Evolutionary conservation across 2,113 vertebrate genomes (phyloP).

Genomic region (Brachionichthys hirsutus): DNA sequence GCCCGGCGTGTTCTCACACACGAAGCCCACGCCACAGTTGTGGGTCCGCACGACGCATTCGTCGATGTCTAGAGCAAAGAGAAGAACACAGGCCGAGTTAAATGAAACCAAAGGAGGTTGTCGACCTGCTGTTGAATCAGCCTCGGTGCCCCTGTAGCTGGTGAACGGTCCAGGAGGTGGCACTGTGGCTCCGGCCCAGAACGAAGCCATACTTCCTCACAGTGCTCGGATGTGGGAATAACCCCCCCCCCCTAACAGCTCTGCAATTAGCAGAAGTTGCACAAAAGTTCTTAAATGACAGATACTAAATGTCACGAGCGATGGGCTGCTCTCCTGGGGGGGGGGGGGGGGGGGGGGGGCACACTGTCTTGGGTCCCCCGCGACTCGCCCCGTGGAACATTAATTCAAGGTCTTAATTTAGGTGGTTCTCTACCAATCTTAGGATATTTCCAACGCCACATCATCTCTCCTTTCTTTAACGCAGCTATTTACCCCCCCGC

Average conservation of each 20-base stretch:
- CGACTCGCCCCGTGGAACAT: slow-evolving; percentile 13
- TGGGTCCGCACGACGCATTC: slow-evolving; percentile 81
- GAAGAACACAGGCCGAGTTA: neutral
- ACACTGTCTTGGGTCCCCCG: slow-evolving; percentile 18
- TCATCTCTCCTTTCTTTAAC: slow-evolving; percentile 28
- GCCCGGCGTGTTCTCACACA: slow-evolving; percentile 87
- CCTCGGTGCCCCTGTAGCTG: neutral
- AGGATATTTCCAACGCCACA: slow-evolving; percentile 3
- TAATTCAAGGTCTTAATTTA: slow-evolving; percentile 40
- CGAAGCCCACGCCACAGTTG: slow-evolving; percentile 78
- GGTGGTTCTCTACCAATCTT: slow-evolving; percentile 27
- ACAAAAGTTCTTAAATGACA: slow-evolving; percentile 50
- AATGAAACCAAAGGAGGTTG: neutral
- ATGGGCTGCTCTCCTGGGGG: slow-evolving; percentile 22
- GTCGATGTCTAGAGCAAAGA: slow-evolving; percentile 79
- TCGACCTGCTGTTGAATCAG: neutral
- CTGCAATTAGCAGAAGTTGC: slow-evolving; percentile 47
- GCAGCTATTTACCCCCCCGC: slow-evolving; percentile 50
- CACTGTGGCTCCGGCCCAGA: slow-evolving; percentile 69
- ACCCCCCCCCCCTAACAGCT: slow-evolving; percentile 1
- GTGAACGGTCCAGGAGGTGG: slow-evolving; percentile 60
- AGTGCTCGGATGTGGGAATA: slow-evolving; percentile 16
- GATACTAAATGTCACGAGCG: slow-evolving; percentile 36
- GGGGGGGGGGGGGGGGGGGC: too few relatives aligned
- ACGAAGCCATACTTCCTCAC: slow-evolving; percentile 1